phyloP scores from a whole-genome alignment of 2,113 vertebrate genomes.

The Peromyscus polionotus region DNA sequence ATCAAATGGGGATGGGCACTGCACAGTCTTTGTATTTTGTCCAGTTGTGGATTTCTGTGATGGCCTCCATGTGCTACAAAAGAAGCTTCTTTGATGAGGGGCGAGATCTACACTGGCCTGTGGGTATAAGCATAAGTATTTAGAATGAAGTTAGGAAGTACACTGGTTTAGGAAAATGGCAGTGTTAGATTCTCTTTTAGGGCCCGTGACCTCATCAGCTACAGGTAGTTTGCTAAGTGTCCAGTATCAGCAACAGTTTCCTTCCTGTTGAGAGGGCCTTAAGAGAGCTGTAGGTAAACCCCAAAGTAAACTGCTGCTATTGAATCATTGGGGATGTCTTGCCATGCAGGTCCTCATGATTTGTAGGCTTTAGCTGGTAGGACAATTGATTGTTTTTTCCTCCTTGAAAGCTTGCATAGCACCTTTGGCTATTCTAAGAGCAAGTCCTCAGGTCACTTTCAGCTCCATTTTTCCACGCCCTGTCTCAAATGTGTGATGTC shows the following conservation, averaged over 20 bases:
- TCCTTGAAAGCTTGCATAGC: not conserved
- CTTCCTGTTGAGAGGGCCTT: not conserved
- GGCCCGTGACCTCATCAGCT: not conserved
- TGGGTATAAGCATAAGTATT: not conserved
- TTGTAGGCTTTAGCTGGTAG: not conserved
- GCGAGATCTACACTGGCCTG: not conserved
- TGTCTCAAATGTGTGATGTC: not conserved
- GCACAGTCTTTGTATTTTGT: not conserved
- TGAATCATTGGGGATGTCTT: not conserved
- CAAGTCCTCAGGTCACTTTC: not conserved
- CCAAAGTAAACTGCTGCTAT: not conserved
- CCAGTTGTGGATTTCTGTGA: not conserved
- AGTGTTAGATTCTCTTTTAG: not conserved
- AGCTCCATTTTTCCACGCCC: not conserved
- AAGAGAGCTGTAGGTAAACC: not conserved
- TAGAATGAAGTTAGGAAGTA: not conserved
- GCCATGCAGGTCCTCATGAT: not conserved
- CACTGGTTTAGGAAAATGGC: not conserved
- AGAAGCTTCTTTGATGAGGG: not conserved
- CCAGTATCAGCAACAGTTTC: not conserved
- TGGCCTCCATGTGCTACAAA: not conserved
- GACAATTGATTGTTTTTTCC: not conserved
- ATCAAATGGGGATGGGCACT: not conserved
- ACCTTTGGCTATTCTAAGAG: conserved; percentile 16
- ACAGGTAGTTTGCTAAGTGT: not conserved